Base-by-base conservation (phyloP, 2,113 vertebrate species). In the Lamprologus ornatipinnis region DNA sequence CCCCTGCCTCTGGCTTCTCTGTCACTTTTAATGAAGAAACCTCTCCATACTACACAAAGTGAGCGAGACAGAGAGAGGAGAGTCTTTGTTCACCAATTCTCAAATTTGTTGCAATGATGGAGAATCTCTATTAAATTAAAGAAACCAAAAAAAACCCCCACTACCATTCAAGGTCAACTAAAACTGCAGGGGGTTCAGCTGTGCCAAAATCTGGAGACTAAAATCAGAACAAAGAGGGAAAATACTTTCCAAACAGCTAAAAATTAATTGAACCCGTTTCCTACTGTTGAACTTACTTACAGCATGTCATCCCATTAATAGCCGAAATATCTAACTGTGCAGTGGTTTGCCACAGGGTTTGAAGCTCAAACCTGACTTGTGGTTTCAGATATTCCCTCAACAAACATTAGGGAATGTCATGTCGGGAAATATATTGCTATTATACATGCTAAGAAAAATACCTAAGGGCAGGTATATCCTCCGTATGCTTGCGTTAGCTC, bases 11-110 rank as follows among this genome's bases (percentile, higher is more conserved):
- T 89, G 89, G 92, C 93, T 93, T 90, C 91, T 94, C 94, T 94
- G 92, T 95, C 94, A 94, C 84, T 93, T 96, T 96, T 96, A 95
- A 95, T 96, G 95, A 95, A 96, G 92, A 94, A 96, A 95, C 93
- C 88, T 86, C 91, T 91, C 91, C 88, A 40, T 81, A 82, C 82
- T 83, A 94, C 81, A 91, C 81, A 92, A 42, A 84, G 83, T 53
- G 83, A 92, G 85, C 54, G 60, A 88, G 85, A 87, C 57, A 57
- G 91, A 75, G 85, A 81, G 85, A 53, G 80, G 65, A 54, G 75
- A 85, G 75, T 78, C 87, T 91, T 82, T 89, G 84, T 90, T 93
- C 91, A 91, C 84, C 6, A 54, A 79, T 88, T 93, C 89, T 88
- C 83, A 88, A 87, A 91, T 92, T 88, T 94, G 90, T 92, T 82